Conservation (phyloP, 2,113 vertebrate species). For the Labrus mixtus region DNA sequence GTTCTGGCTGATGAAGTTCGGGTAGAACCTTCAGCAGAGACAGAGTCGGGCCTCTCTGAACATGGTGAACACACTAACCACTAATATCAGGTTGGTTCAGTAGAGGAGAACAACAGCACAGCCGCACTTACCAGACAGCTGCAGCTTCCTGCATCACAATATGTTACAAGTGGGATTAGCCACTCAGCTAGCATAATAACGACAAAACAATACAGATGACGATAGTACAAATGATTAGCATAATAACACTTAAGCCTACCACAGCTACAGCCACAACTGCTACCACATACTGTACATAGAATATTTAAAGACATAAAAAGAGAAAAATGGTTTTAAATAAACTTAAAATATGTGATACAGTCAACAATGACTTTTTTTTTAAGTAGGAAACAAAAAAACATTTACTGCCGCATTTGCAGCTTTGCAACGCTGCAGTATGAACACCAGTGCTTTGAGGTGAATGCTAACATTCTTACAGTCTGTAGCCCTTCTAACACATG, state of each 20-base stretch:
- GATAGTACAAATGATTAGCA: slow-evolving; percentile 13
- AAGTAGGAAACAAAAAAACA: no score
- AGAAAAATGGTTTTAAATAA: no score
- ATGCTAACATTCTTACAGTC: no score
- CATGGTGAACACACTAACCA: slow-evolving; percentile 64
- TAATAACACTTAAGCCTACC: slow-evolving; percentile 3
- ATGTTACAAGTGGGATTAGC: slow-evolving; percentile 29
- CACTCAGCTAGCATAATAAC: slow-evolving; percentile 30
- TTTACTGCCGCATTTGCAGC: no score
- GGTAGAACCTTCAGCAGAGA: slow-evolving; percentile 49
- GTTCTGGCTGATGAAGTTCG: slow-evolving; percentile 15
- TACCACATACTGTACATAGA: not conserved
- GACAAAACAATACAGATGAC: slow-evolving; percentile 19
- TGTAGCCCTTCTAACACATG: no score
- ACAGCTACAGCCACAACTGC: not conserved
- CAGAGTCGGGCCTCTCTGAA: slow-evolving; percentile 44
- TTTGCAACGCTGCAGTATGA: no score
- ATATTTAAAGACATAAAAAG: not conserved
- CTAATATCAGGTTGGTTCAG: slow-evolving; percentile 73
- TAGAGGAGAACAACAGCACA: slow-evolving; percentile 63
- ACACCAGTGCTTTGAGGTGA: no score
- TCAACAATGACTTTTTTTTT: no score
- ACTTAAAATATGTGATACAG: not conserved
- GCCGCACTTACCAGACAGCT: slow-evolving; percentile 69
- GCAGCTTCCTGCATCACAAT: slow-evolving; percentile 54